A percentile compares a stretch with the other conserved stretches of the same genome.
These are phyloP conservation scores for Camelus bactrianus DNA, from an alignment of 2,113 vertebrate species.

Conservation along the genomic window DNA sequence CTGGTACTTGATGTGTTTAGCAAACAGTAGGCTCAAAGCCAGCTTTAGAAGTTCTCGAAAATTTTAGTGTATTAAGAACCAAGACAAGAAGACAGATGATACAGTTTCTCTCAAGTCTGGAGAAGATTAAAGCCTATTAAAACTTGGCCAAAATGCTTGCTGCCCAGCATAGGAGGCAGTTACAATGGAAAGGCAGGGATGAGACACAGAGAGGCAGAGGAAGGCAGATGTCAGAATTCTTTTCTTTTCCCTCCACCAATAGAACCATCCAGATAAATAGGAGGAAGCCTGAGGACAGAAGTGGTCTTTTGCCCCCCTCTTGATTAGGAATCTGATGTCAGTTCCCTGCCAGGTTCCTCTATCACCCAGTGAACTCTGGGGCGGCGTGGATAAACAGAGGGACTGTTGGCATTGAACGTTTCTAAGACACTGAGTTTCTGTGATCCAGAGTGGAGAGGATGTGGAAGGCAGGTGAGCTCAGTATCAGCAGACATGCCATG, in stretches of 20 bases:
- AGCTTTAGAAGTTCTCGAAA: not conserved
- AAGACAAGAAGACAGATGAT: not conserved
- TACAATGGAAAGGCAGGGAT: not conserved
- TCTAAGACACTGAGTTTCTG: not conserved
- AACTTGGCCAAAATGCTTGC: not conserved
- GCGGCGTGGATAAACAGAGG: not conserved
- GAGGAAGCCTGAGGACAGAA: not conserved
- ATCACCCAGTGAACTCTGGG: not conserved
- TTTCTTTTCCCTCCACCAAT: not conserved
- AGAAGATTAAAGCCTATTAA: conserved; percentile 1
- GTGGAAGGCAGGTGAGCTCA: not conserved
- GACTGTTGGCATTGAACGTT: not conserved
- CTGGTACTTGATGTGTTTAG: not conserved
- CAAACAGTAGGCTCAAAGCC: not conserved
- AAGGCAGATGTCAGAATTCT: not conserved
- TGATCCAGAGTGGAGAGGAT: not conserved
- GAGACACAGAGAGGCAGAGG: not conserved
- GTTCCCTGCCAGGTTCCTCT: not conserved
- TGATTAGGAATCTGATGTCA: not conserved
- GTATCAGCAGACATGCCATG: not conserved
- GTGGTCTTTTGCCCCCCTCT: not conserved
- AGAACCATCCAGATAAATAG: not conserved
- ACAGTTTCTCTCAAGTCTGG: not conserved
- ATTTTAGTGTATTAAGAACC: not conserved
- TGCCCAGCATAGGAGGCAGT: not conserved